These are phyloP conservation scores for Brienomyrus longianalis DNA, from an alignment of 2,113 vertebrate genomes.

Conservation along the genomic window DNA sequence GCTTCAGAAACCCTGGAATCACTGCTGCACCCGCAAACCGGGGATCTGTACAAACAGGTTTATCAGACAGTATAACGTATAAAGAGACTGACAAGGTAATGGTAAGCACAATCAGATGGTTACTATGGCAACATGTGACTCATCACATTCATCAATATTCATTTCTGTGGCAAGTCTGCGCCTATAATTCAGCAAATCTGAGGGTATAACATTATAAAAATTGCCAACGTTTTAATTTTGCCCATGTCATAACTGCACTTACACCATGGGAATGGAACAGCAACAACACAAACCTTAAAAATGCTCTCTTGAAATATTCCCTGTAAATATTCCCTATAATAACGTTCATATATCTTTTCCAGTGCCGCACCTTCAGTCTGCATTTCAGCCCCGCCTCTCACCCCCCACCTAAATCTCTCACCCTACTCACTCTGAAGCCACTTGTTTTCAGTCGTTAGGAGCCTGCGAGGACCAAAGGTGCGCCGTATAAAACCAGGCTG, in stretches of 20 bases:
- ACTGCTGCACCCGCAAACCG: slow-evolving; percentile 65
- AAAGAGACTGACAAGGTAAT: not conserved
- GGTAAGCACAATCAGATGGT: not conserved
- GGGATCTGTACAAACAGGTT: slow-evolving; percentile 44
- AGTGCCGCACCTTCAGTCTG: not conserved
- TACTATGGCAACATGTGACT: not conserved
- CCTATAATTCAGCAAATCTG: not conserved
- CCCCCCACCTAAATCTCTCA: slow-evolving; percentile 24
- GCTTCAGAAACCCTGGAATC: slow-evolving; percentile 47
- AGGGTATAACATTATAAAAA: not conserved
- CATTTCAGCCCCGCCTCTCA: not conserved
- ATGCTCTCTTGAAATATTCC: not conserved
- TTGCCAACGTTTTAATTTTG: not conserved
- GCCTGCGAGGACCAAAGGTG: slow-evolving; percentile 58
- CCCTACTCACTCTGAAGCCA: slow-evolving; percentile 69
- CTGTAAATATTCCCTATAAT: not conserved
- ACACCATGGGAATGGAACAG: not conserved
- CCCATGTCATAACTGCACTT: not conserved
- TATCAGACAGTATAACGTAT: not conserved
- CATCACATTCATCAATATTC: not conserved
- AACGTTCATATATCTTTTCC: not conserved
- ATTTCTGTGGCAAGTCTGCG: not conserved
- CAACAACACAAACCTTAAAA: not conserved
- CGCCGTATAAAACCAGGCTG: slow-evolving; percentile 58
- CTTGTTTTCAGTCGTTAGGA: slow-evolving; percentile 66